Percentiles rank a stretch among this genome's conserved stretches.
phyloP scores from a whole-genome alignment of 2,888 invertebrate genomes.

The Bellardia bayeri region DNA sequence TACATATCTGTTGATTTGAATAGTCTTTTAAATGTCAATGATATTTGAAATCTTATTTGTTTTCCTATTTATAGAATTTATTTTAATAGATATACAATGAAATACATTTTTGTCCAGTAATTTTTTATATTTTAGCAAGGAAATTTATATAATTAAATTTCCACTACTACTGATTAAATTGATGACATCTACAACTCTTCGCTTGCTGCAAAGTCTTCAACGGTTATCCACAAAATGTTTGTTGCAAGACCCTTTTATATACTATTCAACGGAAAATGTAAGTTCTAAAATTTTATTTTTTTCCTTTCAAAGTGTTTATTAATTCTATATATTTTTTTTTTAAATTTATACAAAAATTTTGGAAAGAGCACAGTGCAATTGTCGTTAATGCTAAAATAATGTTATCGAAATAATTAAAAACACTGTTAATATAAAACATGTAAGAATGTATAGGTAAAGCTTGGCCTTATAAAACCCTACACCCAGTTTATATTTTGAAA shows the following conservation, averaged over 20 bases:
- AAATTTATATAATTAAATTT: not conserved
- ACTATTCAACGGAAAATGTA: not conserved
- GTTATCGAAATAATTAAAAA: too few species aligned
- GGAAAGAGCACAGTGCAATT: too few species aligned
- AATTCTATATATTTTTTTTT: too few species aligned
- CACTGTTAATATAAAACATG: too few species aligned
- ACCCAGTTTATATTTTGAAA: too few species aligned
- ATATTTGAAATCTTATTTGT: not conserved
- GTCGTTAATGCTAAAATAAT: too few species aligned
- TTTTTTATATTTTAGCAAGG: not conserved
- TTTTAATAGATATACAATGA: not conserved
- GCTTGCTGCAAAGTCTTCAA: not conserved
- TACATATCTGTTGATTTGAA: not conserved
- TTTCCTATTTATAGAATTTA: not conserved
- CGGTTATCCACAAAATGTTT: not conserved
- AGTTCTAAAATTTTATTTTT: not conserved
- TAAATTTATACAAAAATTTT: too few species aligned
- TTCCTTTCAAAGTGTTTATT: too few species aligned
- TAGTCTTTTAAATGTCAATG: not conserved
- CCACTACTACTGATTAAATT: not conserved
- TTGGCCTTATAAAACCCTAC: too few species aligned
- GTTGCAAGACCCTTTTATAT: not conserved
- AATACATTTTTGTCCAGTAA: not conserved
- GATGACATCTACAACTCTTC: conserved; percentile 19
- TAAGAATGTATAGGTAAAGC: too few species aligned